phyloP scores from a whole-genome alignment of 1,140 invertebrate species.

The Oedothorax gibbosus region DNA sequence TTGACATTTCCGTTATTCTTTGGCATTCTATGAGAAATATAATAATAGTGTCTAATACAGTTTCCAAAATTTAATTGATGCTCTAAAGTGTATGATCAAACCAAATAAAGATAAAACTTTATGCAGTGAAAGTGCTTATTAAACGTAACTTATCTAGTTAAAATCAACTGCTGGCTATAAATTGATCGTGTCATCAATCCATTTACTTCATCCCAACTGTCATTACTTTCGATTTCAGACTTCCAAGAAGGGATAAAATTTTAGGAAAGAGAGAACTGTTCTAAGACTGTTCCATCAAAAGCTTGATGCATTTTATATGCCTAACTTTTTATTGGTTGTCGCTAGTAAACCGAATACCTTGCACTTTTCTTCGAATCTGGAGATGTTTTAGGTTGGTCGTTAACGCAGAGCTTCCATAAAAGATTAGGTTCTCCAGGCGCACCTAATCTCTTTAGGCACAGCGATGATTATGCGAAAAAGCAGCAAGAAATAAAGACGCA shows the following conservation, averaged over 20 bases:
- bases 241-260: slow-evolving; percentile 46
- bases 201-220: slow-evolving; percentile 2
- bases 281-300: too few species aligned
- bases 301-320: too few species aligned
- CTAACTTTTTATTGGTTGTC: slow-evolving; percentile 18
- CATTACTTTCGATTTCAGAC: slow-evolving; percentile 52
- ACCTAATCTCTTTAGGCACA: slow-evolving; percentile 51
- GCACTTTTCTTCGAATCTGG: slow-evolving; percentile 25
- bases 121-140: too few species aligned
- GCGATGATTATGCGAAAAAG: slow-evolving; percentile 57
- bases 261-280: background rate
- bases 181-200: too few species aligned
- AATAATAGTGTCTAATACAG: too few species aligned
- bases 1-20: background rate
- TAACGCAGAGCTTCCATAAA: slow-evolving; percentile 40
- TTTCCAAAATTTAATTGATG: too few species aligned
- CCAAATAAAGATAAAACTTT: too few species aligned
- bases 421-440: slow-evolving; percentile 18
- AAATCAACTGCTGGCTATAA: too few species aligned
- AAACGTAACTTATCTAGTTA: too few species aligned
- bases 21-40: too few species aligned
- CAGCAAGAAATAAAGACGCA: background rate
- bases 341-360: background rate
- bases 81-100: too few species aligned
- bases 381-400: slow-evolving; percentile 48